A percentile compares a stretch with the other conserved stretches of the same genome.
Conservation (phyloP, 1,140 invertebrate species). For the Zophobas atratus region DNA sequence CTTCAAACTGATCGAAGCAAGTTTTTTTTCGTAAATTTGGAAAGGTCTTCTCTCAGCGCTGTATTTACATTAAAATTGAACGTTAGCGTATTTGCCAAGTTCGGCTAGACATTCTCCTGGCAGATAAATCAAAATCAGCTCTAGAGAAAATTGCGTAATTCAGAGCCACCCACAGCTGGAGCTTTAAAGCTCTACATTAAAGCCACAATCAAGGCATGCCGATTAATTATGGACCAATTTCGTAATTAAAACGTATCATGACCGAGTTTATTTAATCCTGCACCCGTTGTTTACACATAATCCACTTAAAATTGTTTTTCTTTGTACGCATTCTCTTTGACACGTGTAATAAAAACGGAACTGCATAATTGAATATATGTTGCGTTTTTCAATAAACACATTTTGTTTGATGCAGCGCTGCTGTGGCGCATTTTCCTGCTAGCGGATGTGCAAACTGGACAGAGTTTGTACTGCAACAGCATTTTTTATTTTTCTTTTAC, state of each 20-base stretch:
- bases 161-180: neutral
- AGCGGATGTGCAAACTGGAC: neutral
- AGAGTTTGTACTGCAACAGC: no score
- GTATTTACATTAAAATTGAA: no score
- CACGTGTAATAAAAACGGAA: neutral
- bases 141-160: neutral
- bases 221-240: conserved; percentile 1
- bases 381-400: neutral
- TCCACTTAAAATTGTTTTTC: neutral
- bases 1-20: no score
- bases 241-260: neutral
- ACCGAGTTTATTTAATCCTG: neutral
- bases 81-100: no score
- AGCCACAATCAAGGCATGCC: neutral
- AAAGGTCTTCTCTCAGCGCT: no score
- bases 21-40: no score
- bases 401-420: neutral
- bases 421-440: neutral
- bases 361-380: neutral
- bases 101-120: neutral
- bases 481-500: no score
- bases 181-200: neutral
- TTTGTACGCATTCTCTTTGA: neutral
- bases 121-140: no score
- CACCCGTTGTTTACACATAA: neutral